Evolutionary conservation across 2,113 vertebrate genomes (phyloP).

Genomic region (Takifugu bimaculatus): DNA sequence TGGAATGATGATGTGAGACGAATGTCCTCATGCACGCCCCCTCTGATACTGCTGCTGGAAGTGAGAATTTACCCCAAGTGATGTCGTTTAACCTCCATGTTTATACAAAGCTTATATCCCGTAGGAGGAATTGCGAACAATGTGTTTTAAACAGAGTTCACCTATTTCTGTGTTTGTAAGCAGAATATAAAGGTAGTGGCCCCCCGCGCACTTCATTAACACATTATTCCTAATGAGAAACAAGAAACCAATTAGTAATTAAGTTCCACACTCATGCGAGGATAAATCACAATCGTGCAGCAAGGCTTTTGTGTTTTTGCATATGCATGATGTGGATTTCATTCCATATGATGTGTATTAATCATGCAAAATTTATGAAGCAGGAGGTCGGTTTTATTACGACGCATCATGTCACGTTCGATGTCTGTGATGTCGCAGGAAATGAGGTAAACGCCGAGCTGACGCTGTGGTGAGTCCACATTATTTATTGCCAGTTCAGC

Average conservation of each 20-base stretch:
- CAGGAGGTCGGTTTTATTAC: conserved; percentile 70
- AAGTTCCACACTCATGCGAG: conserved; percentile 47
- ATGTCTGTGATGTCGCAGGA: conserved; percentile 62
- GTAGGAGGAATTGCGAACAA: background rate
- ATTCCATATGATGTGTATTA: conserved; percentile 59
- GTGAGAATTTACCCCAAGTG: background rate
- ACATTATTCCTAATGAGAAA: conserved; percentile 60
- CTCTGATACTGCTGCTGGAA: conserved; percentile 3
- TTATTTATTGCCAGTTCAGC: conserved; percentile 66
- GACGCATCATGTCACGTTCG: conserved; percentile 71
- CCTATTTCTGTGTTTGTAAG: conserved; percentile 16
- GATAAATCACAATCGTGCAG: conserved; percentile 55
- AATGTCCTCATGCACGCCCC: background rate
- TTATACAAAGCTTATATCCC: conserved; percentile 1
- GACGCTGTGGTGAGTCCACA: conserved; percentile 22
- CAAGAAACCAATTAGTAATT: conserved; percentile 64
- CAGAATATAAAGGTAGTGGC: conserved; percentile 25
- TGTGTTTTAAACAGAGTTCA: background rate
- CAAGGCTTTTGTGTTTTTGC: conserved; percentile 62
- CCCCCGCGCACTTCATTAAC: conserved; percentile 69
- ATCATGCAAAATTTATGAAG: conserved; percentile 72
- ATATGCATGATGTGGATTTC: conserved; percentile 68
- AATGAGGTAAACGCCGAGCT: conserved; percentile 45
- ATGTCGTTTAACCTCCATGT: background rate
- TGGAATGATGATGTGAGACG: conserved; percentile 47